Base-by-base conservation (phyloP, 2,113 vertebrate species). In the Pangasianodon hypophthalmus region DNA sequence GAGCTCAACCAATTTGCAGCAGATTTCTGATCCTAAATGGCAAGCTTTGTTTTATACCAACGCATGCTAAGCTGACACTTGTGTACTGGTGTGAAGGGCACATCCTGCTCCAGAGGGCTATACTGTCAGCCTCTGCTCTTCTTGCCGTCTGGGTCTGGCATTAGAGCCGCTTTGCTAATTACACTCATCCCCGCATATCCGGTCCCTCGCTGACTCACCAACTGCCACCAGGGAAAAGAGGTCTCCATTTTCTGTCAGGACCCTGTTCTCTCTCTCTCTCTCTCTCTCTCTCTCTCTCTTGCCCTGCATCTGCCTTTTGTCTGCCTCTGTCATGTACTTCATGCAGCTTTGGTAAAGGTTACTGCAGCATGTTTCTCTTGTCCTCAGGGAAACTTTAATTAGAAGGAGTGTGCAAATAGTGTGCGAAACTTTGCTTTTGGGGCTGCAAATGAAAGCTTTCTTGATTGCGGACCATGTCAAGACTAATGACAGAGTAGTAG, bases 341-440 rank as follows among this genome's bases (percentile, higher is more conserved):
- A 86, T 1, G 48, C 37, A 26, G 77, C 89, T 41, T 79, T 60
- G 62, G 29, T 86, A 90, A 90, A 92, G 87, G 91, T 89, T 90
- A 90, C 84, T 16, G 81, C 81, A 2, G 79, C 71, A 73, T 73
- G 82, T 89, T 92, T 87, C 82, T 85, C 64, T 85, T 81, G 64
- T 92, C 88, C 85, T 58, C 54, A 48, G 88, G 60, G 85, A 92
- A 87, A 88, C 85, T 91, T 89, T 91, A 89, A 92, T 92, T 92
- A 90, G 81, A 24, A 26, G 56, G 44, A 90, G 46, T 9, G 71
- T 52, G 69, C 86, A 86, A 84, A 90, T 84, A 19, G 50, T 56
- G 69, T 84, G 85, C 19, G 77, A 90, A 87, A 87, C 56, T 89
- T 92, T 60, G 56, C 69, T 75, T 56, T 87, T 88, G 26, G 46